Conservation (phyloP, 2,797 vertebrate species). For the Galagoides demidoff region DNA sequence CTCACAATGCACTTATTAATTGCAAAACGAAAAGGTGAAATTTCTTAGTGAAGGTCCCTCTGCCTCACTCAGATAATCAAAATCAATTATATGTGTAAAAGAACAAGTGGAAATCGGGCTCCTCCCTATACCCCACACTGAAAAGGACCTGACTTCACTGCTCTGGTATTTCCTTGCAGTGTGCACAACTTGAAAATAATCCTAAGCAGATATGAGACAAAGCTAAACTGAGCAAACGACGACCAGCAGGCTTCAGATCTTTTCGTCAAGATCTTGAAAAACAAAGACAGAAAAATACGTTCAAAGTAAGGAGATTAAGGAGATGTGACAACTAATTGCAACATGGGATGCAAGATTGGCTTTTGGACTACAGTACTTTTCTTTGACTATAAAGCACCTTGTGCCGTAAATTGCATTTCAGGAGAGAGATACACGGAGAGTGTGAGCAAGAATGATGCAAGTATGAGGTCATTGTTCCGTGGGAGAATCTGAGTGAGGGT, state of each 20-base stretch:
- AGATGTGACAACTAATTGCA: not conserved
- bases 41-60: not conserved
- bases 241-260: not conserved
- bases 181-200: not conserved
- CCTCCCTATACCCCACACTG: fast-evolving
- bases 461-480: not conserved
- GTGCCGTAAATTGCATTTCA: not conserved
- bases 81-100: not conserved
- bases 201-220: not conserved
- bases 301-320: not conserved
- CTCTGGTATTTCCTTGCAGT: not conserved
- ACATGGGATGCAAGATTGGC: not conserved
- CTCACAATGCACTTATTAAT: not conserved
- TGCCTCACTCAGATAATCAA: not conserved
- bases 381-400: not conserved
- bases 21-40: not conserved
- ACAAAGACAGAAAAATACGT: not conserved
- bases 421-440: not conserved
- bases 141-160: not conserved
- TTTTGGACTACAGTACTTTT: not conserved
- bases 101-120: not conserved
- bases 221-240: not conserved
- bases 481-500: not conserved
- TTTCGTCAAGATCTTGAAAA: not conserved
- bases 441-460: not conserved